phyloP scores from a whole-genome alignment of 1,140 invertebrate species.

The Callitettix versicolor region DNA sequence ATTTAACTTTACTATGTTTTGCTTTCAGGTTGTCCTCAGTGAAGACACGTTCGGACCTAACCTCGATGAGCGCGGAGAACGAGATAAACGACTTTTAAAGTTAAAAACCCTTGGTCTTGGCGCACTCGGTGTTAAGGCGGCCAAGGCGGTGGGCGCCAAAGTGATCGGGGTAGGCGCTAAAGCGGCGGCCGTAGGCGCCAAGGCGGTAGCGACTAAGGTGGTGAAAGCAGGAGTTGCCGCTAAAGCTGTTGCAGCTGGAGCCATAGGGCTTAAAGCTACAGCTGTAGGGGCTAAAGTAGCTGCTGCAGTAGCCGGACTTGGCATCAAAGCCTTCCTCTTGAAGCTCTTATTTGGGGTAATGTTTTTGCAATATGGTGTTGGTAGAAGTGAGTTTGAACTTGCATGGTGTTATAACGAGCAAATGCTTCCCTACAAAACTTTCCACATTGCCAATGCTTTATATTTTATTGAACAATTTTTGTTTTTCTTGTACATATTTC shows the following conservation, averaged over 20 bases:
- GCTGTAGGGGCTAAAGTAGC: not conserved
- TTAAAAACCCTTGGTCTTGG: not conserved
- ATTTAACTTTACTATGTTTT: not conserved
- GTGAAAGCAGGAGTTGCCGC: not conserved
- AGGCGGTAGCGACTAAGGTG: slow-evolving; percentile 1
- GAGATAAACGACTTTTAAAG: not conserved
- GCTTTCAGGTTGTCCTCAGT: not conserved
- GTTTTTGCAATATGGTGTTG: no score
- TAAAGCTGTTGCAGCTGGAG: not conserved
- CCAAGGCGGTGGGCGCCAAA: not conserved
- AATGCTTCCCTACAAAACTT: no score
- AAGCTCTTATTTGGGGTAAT: slow-evolving; percentile 7
- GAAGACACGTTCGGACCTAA: not conserved
- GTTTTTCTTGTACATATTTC: no score
- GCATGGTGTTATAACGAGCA: no score
- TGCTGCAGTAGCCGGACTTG: not conserved
- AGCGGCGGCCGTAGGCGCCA: not conserved
- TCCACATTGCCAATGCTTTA: no score
- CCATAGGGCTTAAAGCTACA: not conserved
- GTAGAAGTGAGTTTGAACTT: no score
- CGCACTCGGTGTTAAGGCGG: not conserved
- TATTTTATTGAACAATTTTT: no score
- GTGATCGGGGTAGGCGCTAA: not conserved
- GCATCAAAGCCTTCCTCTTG: not conserved
- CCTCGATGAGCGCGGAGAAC: not conserved